These are phyloP conservation scores for Drosophila anomalata DNA, from an alignment of 2,888 invertebrate genomes.

Conservation along the genomic window DNA sequence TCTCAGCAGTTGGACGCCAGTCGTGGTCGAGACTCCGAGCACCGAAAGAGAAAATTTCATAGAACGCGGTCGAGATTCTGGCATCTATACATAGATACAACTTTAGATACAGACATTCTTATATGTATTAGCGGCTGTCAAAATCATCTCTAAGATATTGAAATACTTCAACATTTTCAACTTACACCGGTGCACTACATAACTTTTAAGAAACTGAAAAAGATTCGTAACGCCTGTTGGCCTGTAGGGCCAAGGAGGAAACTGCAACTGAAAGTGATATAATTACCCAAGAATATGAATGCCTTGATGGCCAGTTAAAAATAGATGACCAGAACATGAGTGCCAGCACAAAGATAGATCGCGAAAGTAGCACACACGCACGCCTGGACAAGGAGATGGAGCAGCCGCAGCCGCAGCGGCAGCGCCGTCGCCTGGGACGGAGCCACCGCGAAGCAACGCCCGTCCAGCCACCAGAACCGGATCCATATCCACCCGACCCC, in stretches of 20 bases:
- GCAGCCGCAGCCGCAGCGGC: slow-evolving; percentile 85
- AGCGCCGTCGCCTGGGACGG: slow-evolving; percentile 86
- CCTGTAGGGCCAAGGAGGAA: slow-evolving; percentile 24
- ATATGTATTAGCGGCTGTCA: slow-evolving; percentile 11
- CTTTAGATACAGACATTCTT: slow-evolving; percentile 24
- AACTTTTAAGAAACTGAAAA: background rate
- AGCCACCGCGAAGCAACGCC: slow-evolving; percentile 88
- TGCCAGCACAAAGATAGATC: slow-evolving; percentile 31
- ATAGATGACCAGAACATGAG: slow-evolving; percentile 53
- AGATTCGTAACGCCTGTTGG: background rate
- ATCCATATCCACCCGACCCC: slow-evolving; percentile 38
- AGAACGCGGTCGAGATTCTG: slow-evolving; percentile 29
- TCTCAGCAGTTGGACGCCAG: slow-evolving; percentile 59
- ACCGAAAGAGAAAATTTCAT: slow-evolving; percentile 24
- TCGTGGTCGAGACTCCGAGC: slow-evolving; percentile 49
- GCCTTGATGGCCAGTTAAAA: slow-evolving; percentile 59
- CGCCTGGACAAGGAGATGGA: slow-evolving; percentile 56
- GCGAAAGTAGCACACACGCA: slow-evolving; percentile 32
- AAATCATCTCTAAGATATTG: slow-evolving; percentile 6
- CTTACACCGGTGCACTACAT: background rate
- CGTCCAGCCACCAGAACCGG: slow-evolving; percentile 59
- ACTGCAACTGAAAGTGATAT: slow-evolving; percentile 64
- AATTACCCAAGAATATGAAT: slow-evolving; percentile 55
- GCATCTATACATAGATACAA: slow-evolving; percentile 26
- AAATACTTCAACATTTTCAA: slow-evolving; percentile 6